Evolutionary conservation across 2,797 vertebrate species (phyloP), one percentile per base, ranked within the genome.

Genomic region (Pseudochromis fuscus): DNA sequence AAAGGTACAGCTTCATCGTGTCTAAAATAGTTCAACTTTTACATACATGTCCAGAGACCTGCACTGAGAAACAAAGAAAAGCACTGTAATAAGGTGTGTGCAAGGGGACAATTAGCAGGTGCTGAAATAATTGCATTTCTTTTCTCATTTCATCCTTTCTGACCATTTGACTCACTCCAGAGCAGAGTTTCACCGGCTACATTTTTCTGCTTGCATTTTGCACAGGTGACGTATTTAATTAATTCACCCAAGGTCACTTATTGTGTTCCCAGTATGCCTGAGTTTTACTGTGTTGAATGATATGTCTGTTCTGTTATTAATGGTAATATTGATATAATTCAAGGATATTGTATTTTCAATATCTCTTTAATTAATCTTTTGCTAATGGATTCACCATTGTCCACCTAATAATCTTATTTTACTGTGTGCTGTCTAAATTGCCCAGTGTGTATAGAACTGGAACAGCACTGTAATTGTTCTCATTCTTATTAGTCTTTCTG

Each of bases 281-380:
- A 13, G 40, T 74, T 69, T 55, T n/a, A 30, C 0, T 74, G 16
- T 59, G 33, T 74, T 81, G 33, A 82, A 76, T 62, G 4, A 48
- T 27, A 27, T 33, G 42, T 6, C 12, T 1, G 4, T 79, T 61
- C 59, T 55, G 59, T 69, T 85, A 12, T 51, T 25, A 60, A 73
- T 61, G 6, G 27, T 76, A 68, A 72, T 67, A 72, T 75, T 74
- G 30, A 73, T 85, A 56, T 25, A 33, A 53, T 76, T 81, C 4
- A 61, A 45, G 10, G 61, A 75, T 78, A 77, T 80, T 81, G 19
- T 76, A 80, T 72, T 83, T 69, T 10, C 31, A 57, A 19, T 83
- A 83, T 86, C 79, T 75, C 31, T 77, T 79, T 74, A 76, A 85
- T 82, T 78, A 76, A 81, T 81, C 50, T 73, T 64, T 58, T 71